Evolutionary conservation across 2,113 vertebrate genomes (phyloP).

Genomic region (Carettochelys insculpta): DNA sequence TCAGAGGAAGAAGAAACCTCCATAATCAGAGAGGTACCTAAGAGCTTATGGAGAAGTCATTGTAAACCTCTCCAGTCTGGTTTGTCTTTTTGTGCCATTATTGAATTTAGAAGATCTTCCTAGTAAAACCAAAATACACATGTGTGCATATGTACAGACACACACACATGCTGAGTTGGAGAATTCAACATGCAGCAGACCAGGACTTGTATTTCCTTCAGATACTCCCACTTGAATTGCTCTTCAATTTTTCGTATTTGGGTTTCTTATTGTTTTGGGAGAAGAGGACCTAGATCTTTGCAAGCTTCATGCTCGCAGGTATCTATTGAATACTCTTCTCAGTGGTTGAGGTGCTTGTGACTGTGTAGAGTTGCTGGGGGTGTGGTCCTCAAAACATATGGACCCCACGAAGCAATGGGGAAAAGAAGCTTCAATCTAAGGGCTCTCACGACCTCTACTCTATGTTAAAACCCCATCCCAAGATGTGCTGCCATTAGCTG

Average conservation of each 20-base stretch:
- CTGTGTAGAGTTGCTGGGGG: not conserved
- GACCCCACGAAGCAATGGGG: not conserved
- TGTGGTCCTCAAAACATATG: not conserved
- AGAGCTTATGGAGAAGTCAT: conserved; percentile 38
- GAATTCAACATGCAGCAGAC: not conserved
- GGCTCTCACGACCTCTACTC: not conserved
- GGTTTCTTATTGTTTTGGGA: not conserved
- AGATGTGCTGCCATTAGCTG: too few relatives aligned
- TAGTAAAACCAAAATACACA: not conserved
- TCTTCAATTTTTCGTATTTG: not conserved
- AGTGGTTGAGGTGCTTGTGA: not conserved
- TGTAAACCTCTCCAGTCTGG: conserved; percentile 32
- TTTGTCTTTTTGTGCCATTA: conserved; percentile 16
- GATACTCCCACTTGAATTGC: not conserved
- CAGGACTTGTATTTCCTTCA: not conserved
- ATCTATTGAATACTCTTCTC: not conserved
- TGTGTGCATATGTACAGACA: too few relatives aligned
- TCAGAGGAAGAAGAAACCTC: conserved; percentile 12
- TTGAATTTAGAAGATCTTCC: not conserved
- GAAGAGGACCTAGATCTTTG: not conserved
- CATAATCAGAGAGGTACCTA: conserved; percentile 45
- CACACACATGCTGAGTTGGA: not conserved
- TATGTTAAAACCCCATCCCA: not conserved
- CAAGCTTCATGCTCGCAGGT: not conserved
- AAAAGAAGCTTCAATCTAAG: not conserved